Evolutionary conservation across 2,797 vertebrate genomes (phyloP).

Genomic region (Tachyglossus aculeatus): DNA sequence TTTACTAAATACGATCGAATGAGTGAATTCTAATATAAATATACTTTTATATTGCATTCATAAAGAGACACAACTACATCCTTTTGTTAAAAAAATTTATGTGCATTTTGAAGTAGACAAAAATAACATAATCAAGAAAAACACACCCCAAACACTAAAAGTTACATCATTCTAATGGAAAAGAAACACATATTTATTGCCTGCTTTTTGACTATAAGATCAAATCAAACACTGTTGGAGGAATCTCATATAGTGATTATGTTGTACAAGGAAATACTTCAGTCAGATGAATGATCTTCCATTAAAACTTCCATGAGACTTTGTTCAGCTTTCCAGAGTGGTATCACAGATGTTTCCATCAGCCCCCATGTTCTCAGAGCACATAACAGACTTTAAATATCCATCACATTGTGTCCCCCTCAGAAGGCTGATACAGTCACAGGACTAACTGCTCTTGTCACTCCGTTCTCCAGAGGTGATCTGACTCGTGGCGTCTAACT

Average conservation of each 20-base stretch:
- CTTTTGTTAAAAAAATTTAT: not conserved
- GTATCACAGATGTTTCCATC: not conserved
- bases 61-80: not conserved
- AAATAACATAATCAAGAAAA: not conserved
- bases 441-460: not conserved
- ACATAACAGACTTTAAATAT: not conserved
- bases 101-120: not conserved
- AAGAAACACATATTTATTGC: constrained; percentile 47
- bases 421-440: not conserved
- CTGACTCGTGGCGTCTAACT: constrained; percentile 19
- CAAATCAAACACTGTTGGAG: constrained; percentile 10
- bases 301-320: constrained; percentile 5
- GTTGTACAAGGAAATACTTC: constrained; percentile 37
- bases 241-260: not conserved
- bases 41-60: not conserved
- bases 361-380: not conserved
- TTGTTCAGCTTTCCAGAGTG: not conserved
- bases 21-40: too few relatives aligned
- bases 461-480: constrained; percentile 26
- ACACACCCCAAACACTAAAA: too few relatives aligned
- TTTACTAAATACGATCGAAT: too few relatives aligned
- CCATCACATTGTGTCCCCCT: not conserved
- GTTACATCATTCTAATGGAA: constrained; percentile 8
- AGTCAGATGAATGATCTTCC: not conserved
- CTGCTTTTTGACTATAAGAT: not conserved